Evolutionary conservation across 2,113 vertebrate genomes (phyloP).

Genomic region (Varanus komodoensis): DNA sequence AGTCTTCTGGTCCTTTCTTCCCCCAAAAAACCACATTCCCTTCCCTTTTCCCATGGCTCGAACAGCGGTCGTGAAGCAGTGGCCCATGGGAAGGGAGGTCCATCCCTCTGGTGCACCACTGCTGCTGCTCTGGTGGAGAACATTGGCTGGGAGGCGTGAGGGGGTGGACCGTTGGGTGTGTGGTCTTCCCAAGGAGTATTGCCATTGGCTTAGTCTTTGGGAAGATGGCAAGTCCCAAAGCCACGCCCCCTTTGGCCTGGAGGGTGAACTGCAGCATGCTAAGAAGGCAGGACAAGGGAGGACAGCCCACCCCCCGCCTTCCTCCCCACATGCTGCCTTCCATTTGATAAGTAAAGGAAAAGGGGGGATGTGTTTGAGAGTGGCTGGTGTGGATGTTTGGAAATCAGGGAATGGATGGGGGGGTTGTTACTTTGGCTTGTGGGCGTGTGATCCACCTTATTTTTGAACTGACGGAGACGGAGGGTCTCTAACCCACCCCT

Average conservation of each 20-base stretch:
- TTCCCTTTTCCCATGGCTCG: too few species aligned
- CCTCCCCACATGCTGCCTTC: neutral
- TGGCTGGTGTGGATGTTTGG: neutral
- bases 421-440: neutral
- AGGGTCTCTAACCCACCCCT: neutral
- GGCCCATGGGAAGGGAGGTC: neutral
- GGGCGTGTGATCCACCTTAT: too few species aligned
- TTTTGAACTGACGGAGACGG: too few species aligned
- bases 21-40: neutral
- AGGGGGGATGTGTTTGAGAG: neutral
- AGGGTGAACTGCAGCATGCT: neutral
- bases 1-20: neutral
- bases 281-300: neutral
- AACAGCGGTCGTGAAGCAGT: neutral
- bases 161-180: neutral
- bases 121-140: too few species aligned
- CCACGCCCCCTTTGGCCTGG: neutral
- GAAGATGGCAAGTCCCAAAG: neutral
- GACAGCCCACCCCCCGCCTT: neutral
- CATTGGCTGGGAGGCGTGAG: neutral
- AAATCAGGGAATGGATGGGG: neutral
- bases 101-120: neutral
- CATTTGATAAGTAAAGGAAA: neutral
- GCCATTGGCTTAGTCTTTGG: neutral
- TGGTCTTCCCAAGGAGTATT: neutral